Conservation (phyloP, 2,113 vertebrate genomes). For the Nesogale talazaci region DNA sequence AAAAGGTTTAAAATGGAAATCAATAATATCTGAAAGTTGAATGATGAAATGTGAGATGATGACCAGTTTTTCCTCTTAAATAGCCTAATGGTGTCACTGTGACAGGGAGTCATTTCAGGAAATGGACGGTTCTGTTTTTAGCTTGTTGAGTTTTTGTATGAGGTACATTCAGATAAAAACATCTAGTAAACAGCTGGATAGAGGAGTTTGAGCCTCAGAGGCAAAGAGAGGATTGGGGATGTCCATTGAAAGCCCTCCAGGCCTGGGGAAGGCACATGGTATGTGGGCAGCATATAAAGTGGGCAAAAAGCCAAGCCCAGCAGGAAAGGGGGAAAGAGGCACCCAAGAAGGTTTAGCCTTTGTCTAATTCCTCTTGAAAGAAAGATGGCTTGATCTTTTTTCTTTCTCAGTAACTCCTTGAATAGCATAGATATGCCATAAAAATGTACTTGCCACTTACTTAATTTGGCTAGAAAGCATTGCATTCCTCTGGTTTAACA, state of each 20-base stretch:
- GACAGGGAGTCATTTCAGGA: neutral
- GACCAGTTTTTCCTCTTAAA: neutral
- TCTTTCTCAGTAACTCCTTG: no score
- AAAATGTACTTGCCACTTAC: no score
- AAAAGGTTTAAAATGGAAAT: constrained; percentile 4
- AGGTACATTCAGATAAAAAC: neutral
- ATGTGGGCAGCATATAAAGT: neutral
- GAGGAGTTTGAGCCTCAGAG: neutral
- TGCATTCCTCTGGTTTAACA: no score
- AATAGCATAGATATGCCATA: no score
- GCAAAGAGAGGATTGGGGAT: neutral
- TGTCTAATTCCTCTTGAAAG: neutral
- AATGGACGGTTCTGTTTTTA: neutral
- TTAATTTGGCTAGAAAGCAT: no score
- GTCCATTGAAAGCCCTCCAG: neutral
- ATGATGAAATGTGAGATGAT: neutral
- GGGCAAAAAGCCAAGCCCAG: neutral
- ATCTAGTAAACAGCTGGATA: neutral
- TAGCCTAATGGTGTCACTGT: neutral
- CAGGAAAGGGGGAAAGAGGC: neutral
- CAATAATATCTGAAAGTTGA: neutral
- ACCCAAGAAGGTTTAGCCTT: neutral
- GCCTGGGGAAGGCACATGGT: neutral
- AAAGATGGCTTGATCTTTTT: neutral
- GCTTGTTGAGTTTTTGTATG: neutral